Evolutionary conservation across 2,888 invertebrate genomes (phyloP), one percentile per base, ranked within the genome.

Genomic region (Spatulosminthurus flaviceps): DNA sequence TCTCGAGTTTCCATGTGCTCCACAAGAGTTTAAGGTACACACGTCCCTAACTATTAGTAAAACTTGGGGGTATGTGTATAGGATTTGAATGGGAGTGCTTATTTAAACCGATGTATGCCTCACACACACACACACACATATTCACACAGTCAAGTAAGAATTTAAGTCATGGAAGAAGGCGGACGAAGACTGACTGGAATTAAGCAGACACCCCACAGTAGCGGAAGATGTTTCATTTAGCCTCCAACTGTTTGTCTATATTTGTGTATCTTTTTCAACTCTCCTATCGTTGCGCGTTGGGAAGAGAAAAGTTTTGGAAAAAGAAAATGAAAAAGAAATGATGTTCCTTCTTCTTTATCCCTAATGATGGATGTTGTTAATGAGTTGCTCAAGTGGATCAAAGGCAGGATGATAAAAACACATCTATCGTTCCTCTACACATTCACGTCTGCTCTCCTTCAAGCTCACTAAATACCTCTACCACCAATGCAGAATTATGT

Each of bases 361-460:
- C 64, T 74, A 74, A 74, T 74, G 74, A 74, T 74, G 74, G 61
- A 74, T 74, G 74, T 74, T 74, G 61, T 74, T 60, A 74, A 74
- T 74, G 74, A 74, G 74, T 74, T 74, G 28, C 74, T 74, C 61
- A 74, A 74, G 74, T 74, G 74, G 74, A 74, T 74, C 74, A 74
- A 42, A 71, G 71, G 42, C 42, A 42, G n/a, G n/a, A n/a, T 26
- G 74, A 74, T 74, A 74, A 74, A 74, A 74, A 74, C 64, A 64
- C 2, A 9, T n/a, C n/a, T n/a, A n/a, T n/a, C n/a, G n/a, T n/a
- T n/a, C n/a, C n/a, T n/a, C n/a, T n/a, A n/a, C n/a, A n/a, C n/a
- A n/a, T n/a, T n/a, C n/a, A n/a, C n/a, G n/a, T n/a, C n/a, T n/a
- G n/a, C n/a, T n/a, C n/a, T n/a, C n/a, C n/a, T n/a, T n/a, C n/a